These are phyloP conservation scores for Autographa pulchrina DNA, from an alignment of 2,888 invertebrate species.

Conservation along the genomic window DNA sequence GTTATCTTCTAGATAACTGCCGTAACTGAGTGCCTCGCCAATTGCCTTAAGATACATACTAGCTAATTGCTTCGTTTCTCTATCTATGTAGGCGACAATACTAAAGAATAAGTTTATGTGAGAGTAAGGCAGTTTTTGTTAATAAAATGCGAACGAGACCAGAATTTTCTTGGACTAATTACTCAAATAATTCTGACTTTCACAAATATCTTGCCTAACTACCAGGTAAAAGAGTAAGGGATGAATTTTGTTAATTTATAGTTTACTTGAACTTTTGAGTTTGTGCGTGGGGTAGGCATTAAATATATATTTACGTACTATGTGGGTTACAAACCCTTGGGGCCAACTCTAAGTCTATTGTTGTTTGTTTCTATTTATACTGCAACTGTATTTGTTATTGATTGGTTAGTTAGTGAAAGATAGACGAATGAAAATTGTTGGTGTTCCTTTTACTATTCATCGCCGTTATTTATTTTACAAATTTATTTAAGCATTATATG, in stretches of 20 bases:
- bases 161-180: neutral
- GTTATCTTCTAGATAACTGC: constrained; percentile 82
- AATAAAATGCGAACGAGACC: neutral
- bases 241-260: neutral
- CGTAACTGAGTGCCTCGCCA: constrained; percentile 75
- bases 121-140: neutral
- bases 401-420: no score
- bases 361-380: constrained; percentile 3
- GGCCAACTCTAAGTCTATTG: neutral
- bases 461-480: no score
- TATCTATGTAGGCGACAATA: constrained; percentile 25
- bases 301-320: neutral
- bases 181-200: neutral
- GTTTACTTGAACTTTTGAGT: neutral
- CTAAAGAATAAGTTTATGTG: neutral
- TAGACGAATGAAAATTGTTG: no score
- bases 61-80: constrained; percentile 69
- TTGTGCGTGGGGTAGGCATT: constrained; percentile 2
- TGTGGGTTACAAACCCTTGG: neutral
- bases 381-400: neutral
- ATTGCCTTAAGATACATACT: constrained; percentile 77
- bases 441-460: no score
- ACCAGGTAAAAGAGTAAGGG: neutral
- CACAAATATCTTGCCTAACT: neutral
- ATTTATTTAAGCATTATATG: no score